Base-by-base conservation (phyloP, 92 coral and sea anemone genomes). In the Zoanthus sansibaricus region DNA sequence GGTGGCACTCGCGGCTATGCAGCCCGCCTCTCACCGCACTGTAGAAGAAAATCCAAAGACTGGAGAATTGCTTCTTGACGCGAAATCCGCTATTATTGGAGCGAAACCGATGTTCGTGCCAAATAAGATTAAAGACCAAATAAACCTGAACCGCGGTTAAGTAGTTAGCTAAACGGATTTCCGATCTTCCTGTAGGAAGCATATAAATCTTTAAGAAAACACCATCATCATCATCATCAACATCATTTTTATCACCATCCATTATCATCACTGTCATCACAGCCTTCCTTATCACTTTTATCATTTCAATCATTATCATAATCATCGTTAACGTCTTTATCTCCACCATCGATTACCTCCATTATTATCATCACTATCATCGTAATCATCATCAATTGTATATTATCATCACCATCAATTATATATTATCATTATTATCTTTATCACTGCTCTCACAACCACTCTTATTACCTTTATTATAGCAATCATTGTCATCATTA, bases 71-170 rank as follows among this genome's bases (percentile, higher is more conserved):
- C 88, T 88, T 44, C 92, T 95, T 13, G 91, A 92, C 66, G 87
- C 93, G 13, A 95, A 95, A 87, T 95, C 98, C 44, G 87, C 91
- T 44, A 95, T 93, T 62, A 86, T 87, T 25, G 92, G 92, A 69
- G 92, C 96, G 16, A 95, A 78, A 69, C 98, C 98, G 5, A 95
- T 95, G 96, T 95, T 95, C 84, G 94, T 95, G 72, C 98, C 98
- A 2, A 95, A 95, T 62, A 95, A 93, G 89, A 94, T 95, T 20
- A 95, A 93, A 87, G 98, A 95, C 72, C 98, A 95, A 75, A 74
- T 95, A 37, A 91, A 93, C 44, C 78, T 94, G 72, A 80, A 80
- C 25, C 59, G 85, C 10, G 75, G 85, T 16, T 16, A 80, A 59
- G 64, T 79, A 64, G 54, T 75, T 14, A 30, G 4, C 31, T 69